Conservation (phyloP, 1,140 invertebrate species). For the Scaptodrosophila lebanonensis region DNA sequence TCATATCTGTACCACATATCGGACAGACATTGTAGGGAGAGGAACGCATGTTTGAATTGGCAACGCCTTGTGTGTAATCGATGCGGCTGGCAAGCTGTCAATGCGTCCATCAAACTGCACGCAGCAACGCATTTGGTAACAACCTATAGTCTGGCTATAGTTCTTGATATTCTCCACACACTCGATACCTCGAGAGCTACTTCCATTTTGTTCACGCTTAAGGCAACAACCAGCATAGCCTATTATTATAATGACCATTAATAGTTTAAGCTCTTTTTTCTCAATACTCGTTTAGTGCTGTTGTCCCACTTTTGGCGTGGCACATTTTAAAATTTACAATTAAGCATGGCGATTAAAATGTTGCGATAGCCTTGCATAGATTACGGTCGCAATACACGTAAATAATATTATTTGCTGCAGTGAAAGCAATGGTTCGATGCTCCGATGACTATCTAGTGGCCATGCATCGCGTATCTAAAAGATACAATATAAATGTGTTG, state of each 20-base stretch:
- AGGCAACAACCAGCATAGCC: slow-evolving; percentile 54
- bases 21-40: too few species aligned
- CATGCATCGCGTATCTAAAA: slow-evolving; percentile 47
- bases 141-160: slow-evolving; percentile 38
- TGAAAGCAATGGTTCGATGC: slow-evolving; percentile 42
- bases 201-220: too few species aligned
- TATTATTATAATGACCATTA: slow-evolving; percentile 69
- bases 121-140: slow-evolving; percentile 53
- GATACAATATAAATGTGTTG: slow-evolving; percentile 54
- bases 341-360: slow-evolving; percentile 68
- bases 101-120: slow-evolving; percentile 61
- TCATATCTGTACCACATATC: too few species aligned
- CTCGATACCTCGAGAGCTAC: too few species aligned
- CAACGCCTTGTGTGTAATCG: too few species aligned
- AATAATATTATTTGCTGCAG: slow-evolving; percentile 50
- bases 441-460: slow-evolving; percentile 50
- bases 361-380: slow-evolving; percentile 56
- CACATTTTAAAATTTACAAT: slow-evolving; percentile 58
- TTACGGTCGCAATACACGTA: slow-evolving; percentile 43
- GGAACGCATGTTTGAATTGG: slow-evolving; percentile 13
- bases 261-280: slow-evolving; percentile 15
- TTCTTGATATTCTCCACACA: too few species aligned
- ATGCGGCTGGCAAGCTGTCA: slow-evolving; percentile 49
- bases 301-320: slow-evolving; percentile 30
- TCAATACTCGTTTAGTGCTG: slow-evolving; percentile 1